Conservation (phyloP, 2,888 invertebrate species). For the Cataglyphis albicans region DNA sequence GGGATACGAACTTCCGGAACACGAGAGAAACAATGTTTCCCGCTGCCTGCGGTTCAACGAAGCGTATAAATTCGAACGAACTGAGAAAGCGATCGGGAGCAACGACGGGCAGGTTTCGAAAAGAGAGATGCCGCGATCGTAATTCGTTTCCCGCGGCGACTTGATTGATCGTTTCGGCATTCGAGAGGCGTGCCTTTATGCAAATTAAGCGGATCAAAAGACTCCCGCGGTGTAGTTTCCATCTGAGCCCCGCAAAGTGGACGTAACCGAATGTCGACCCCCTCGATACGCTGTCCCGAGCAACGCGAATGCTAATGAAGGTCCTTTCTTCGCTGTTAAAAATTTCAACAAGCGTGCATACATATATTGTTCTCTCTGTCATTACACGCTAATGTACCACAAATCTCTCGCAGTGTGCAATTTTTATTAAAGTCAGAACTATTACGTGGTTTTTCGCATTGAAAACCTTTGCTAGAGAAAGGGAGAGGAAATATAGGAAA, state of each 20-base stretch:
- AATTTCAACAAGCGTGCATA: not conserved
- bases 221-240: conserved; percentile 57
- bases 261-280: conserved; percentile 45
- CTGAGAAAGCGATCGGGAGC: conserved; percentile 7
- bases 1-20: conserved; percentile 42
- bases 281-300: conserved; percentile 50
- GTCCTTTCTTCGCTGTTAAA: conserved; percentile 9
- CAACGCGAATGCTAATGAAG: conserved; percentile 65
- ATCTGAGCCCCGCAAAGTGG: conserved; percentile 61
- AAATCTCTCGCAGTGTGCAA: not conserved
- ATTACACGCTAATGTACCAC: not conserved
- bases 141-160: conserved; percentile 46
- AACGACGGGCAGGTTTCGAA: conserved; percentile 3
- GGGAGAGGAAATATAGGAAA: not conserved
- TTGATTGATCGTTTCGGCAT: conserved; percentile 73
- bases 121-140: conserved; percentile 44
- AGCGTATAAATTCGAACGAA: conserved; percentile 33
- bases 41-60: conserved; percentile 11
- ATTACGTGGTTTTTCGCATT: not conserved
- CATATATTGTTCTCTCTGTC: not conserved
- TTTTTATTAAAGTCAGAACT: not conserved
- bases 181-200: conserved; percentile 68
- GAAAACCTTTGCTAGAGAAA: not conserved
- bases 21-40: conserved; percentile 33
- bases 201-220: conserved; percentile 74